Percentiles rank a stretch among this genome's conserved stretches.
phyloP scores from a whole-genome alignment of 2,888 invertebrate species.

The Cordilura impudica region DNA sequence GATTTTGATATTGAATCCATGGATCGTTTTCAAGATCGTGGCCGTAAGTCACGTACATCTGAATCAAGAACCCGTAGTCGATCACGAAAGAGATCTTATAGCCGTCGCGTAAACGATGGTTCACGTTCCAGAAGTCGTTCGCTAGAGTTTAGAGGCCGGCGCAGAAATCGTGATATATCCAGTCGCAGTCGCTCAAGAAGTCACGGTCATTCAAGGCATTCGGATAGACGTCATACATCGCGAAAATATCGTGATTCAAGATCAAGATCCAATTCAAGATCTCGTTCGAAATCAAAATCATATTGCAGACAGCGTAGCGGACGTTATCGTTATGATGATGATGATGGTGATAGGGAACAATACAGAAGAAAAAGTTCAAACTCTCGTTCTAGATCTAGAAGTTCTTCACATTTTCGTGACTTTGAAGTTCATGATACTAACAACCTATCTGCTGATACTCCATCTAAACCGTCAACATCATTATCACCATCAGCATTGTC shows the following conservation, averaged over 20 bases:
- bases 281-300: slow-evolving; percentile 52
- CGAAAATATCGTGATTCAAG: slow-evolving; percentile 52
- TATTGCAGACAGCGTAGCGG: slow-evolving; percentile 32
- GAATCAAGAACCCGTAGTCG: slow-evolving; percentile 61
- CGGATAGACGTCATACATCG: slow-evolving; percentile 42
- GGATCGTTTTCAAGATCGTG: slow-evolving; percentile 63
- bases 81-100: slow-evolving; percentile 65
- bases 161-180: slow-evolving; percentile 39
- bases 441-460: slow-evolving; percentile 9
- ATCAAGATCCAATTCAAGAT: slow-evolving; percentile 54
- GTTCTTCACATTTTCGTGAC: slow-evolving; percentile 57
- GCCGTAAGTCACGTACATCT: slow-evolving; percentile 38
- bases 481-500: slow-evolving; percentile 11
- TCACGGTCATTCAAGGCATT: slow-evolving; percentile 49
- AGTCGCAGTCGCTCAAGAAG: slow-evolving; percentile 57
- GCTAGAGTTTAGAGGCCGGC: slow-evolving; percentile 42
- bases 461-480: slow-evolving; percentile 48
- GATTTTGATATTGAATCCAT: slow-evolving; percentile 63
- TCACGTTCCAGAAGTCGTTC: slow-evolving; percentile 61
- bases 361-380: slow-evolving; percentile 21
- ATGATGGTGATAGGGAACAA: slow-evolving; percentile 7
- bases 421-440: neutral
- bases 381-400: slow-evolving; percentile 57
- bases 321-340: slow-evolving; percentile 27
- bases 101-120: slow-evolving; percentile 45